Percentiles rank a stretch among this genome's conserved stretches.
Evolutionary conservation across 2,113 vertebrate genomes (phyloP).

Genomic region (Channa maculata): DNA sequence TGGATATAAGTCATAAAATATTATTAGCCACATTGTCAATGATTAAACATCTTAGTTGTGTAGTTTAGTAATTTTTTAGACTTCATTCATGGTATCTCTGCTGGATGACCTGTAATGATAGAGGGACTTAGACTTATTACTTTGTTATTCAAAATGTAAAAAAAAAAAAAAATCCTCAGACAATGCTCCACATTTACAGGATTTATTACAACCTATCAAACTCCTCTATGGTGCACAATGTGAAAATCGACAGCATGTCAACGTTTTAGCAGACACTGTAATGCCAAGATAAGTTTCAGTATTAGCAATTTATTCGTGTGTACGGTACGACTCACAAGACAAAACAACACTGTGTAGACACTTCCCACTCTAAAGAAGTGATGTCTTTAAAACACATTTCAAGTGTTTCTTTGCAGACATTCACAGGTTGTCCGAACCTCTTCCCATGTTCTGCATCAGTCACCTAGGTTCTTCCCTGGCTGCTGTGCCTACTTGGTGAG

Average conservation of each 20-base stretch:
- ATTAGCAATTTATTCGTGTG: constrained; percentile 6
- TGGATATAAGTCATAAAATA: no score
- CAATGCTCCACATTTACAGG: constrained; percentile 16
- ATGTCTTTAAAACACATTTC: constrained; percentile 10
- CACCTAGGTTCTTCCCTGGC: constrained; percentile 62
- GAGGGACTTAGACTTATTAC: neutral
- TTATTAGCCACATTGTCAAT: no score
- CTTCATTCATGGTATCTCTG: no score
- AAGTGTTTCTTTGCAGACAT: neutral
- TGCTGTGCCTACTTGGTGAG: constrained; percentile 69
- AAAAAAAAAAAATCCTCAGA: neutral
- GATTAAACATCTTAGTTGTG: no score
- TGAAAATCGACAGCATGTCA: constrained; percentile 39
- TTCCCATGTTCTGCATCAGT: constrained; percentile 55
- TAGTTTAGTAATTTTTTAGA: no score
- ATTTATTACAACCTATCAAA: constrained; percentile 36
- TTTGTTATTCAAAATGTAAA: neutral
- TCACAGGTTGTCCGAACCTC: constrained; percentile 27
- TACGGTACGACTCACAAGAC: constrained; percentile 1
- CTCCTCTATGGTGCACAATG: constrained; percentile 17
- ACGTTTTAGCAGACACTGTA: constrained; percentile 10
- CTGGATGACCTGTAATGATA: no score
- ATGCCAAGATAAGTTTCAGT: constrained; percentile 18
- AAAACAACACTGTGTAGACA: neutral
- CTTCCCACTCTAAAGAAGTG: constrained; percentile 6